phyloP scores from a whole-genome alignment of 2,888 invertebrate species.

The Cenopis cana region DNA sequence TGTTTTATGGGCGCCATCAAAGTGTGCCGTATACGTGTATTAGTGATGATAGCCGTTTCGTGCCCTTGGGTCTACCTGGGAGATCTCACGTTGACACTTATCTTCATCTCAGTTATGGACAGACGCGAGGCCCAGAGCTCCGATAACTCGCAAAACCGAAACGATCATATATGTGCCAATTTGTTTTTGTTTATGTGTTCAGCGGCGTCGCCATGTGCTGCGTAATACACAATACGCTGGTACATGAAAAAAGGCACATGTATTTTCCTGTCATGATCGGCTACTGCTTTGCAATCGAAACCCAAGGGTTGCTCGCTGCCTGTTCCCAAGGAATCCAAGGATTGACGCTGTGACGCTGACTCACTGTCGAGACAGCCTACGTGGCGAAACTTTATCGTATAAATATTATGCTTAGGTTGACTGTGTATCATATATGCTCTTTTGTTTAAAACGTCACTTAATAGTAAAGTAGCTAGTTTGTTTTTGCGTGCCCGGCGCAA shows the following conservation, averaged over 20 bases:
- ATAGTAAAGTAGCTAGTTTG: constrained; percentile 30
- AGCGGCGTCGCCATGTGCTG: too few relatives aligned
- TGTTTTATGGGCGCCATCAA: constrained; percentile 55
- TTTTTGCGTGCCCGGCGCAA: constrained; percentile 33
- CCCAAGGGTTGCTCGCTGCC: not conserved
- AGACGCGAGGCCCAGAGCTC: not conserved
- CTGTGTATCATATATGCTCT: not conserved
- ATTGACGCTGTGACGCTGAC: not conserved
- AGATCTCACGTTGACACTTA: not conserved
- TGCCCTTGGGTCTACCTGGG: constrained; percentile 26
- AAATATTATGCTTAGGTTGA: too few relatives aligned
- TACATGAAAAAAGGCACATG: not conserved
- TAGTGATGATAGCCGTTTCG: constrained; percentile 41
- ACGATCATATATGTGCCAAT: not conserved
- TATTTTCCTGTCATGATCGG: too few relatives aligned
- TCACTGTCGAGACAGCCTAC: not conserved
- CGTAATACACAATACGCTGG: not conserved
- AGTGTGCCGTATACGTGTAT: constrained; percentile 48
- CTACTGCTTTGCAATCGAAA: not conserved
- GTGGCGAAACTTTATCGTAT: too few relatives aligned
- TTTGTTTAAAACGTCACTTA: constrained; percentile 19
- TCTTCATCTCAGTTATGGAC: not conserved
- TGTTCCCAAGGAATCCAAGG: not conserved
- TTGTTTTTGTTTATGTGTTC: not conserved
- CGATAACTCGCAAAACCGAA: not conserved